Conservation (phyloP, 2,113 vertebrate genomes). For the Prionailurus bengalensis region DNA sequence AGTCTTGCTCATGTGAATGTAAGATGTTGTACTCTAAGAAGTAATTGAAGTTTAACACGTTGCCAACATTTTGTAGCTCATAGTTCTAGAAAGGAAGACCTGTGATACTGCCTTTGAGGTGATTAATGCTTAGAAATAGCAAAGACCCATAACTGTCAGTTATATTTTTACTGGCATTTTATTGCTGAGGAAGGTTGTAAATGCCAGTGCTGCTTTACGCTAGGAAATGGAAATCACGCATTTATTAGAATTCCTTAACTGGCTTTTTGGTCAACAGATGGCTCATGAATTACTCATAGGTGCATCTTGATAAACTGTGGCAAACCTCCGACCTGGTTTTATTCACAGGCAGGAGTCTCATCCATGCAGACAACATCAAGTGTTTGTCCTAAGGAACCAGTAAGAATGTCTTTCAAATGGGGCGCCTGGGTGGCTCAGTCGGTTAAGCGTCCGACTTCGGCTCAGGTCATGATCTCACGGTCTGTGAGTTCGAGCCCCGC, state of each 20-base stretch:
- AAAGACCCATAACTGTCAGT: background rate
- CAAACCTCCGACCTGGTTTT: background rate
- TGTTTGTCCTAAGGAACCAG: background rate
- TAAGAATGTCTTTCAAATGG: background rate
- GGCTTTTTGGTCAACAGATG: slow-evolving; percentile 44
- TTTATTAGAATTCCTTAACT: slow-evolving; percentile 40
- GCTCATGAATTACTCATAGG: slow-evolving; percentile 20
- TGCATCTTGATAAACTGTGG: background rate
- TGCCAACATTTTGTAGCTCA: slow-evolving; percentile 27
- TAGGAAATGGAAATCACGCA: background rate
- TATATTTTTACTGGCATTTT: slow-evolving; percentile 28
- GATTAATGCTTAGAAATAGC: background rate
- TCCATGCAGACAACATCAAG: background rate
- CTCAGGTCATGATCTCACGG: too few relatives aligned
- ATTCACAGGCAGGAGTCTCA: background rate
- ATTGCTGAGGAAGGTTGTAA: slow-evolving; percentile 38
- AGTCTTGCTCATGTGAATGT: slow-evolving; percentile 15
- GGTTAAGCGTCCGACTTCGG: too few relatives aligned
- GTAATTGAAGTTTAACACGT: slow-evolving; percentile 18
- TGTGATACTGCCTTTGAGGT: background rate
- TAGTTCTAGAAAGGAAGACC: background rate
- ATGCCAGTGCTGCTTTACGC: background rate
- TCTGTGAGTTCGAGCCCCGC: too few relatives aligned
- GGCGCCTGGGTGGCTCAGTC: too few relatives aligned
- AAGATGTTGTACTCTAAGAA: slow-evolving; percentile 13